Evolutionary conservation across 1,140 invertebrate genomes (phyloP).

Genomic region (Drosophila tropicalis): DNA sequence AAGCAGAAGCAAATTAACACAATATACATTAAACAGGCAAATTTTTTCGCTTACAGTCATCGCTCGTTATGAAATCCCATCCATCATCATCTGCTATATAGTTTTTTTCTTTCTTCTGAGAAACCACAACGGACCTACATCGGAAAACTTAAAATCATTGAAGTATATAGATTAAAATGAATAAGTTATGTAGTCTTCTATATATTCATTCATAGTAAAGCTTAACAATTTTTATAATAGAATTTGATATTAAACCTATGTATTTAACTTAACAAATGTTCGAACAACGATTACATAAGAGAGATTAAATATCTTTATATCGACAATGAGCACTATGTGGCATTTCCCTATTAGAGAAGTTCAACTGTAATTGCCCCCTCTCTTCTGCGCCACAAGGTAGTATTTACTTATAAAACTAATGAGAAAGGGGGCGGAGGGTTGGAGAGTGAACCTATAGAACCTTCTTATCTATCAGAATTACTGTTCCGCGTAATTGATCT

Average conservation of each 20-base stretch:
- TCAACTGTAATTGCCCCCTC: neutral
- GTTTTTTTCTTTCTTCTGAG: too few relatives aligned
- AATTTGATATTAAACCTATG: too few relatives aligned
- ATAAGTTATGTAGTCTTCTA: too few relatives aligned
- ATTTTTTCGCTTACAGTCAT: constrained; percentile 9
- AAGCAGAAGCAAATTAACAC: constrained; percentile 40
- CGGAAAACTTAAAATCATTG: too few relatives aligned
- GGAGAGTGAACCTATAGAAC: constrained; percentile 9
- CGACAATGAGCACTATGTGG: neutral
- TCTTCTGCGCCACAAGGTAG: neutral
- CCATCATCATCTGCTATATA: neutral
- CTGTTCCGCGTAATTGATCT: constrained; percentile 71
- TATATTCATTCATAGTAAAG: too few relatives aligned
- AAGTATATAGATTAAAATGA: too few relatives aligned
- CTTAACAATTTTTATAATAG: too few relatives aligned
- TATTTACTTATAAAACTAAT: neutral
- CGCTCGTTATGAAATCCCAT: neutral
- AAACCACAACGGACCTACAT: too few relatives aligned
- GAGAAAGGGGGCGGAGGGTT: neutral
- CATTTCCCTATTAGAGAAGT: constrained; percentile 3
- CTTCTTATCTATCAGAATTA: constrained; percentile 54
- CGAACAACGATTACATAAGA: neutral
- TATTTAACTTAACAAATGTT: too few relatives aligned
- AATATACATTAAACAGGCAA: constrained; percentile 25
- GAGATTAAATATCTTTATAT: neutral